Conservation (phyloP, 2,888 invertebrate species). For the Heterodera filipjevi region DNA sequence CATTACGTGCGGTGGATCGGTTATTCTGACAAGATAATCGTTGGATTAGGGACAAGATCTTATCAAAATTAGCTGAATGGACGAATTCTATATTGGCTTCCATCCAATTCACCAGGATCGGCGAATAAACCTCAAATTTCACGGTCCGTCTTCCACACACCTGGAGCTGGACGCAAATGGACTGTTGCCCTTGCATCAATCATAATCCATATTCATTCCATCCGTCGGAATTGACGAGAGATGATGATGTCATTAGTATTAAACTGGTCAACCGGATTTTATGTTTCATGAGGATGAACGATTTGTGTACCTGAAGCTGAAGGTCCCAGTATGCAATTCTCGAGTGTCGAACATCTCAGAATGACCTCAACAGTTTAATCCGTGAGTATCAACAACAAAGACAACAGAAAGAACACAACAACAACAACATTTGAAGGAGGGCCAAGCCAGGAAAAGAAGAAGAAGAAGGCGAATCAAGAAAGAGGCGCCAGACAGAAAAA, state of each 20-base stretch:
- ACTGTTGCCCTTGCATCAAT: not conserved
- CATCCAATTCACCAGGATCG: not conserved
- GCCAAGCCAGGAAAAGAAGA: no score
- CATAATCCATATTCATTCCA: not conserved
- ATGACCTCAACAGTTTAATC: not conserved
- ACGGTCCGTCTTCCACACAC: not conserved
- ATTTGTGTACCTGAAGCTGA: not conserved
- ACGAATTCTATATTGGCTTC: conserved; percentile 1
- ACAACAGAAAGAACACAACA: no score
- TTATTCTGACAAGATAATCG: not conserved
- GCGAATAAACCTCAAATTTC: not conserved
- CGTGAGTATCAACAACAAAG: no score
- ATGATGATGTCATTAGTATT: not conserved
- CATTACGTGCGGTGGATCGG: conserved; percentile 7
- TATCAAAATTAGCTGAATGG: not conserved
- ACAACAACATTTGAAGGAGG: no score
- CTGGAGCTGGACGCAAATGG: not conserved
- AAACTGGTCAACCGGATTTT: not conserved
- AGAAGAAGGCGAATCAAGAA: no score
- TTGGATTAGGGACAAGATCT: conserved; percentile 6
- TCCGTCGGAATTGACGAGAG: not conserved
- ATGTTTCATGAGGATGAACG: not conserved
- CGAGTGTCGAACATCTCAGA: not conserved
- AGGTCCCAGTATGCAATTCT: not conserved
- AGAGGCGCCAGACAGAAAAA: not conserved